Base-by-base conservation (phyloP, 2,888 invertebrate species). In the Luperina testacea region DNA sequence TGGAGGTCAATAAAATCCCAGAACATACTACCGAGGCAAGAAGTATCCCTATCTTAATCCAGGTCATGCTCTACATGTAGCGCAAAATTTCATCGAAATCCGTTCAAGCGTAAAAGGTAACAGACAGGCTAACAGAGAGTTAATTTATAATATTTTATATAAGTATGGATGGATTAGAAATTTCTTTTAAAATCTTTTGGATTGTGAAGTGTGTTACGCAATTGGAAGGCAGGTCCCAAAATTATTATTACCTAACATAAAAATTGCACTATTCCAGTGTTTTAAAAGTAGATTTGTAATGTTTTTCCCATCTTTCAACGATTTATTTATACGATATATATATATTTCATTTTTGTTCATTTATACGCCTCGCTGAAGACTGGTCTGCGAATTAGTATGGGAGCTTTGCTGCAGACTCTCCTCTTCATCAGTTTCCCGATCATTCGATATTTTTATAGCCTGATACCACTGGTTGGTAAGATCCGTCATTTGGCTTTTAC, bases 401-500 rank as follows among this genome's bases (percentile, higher is more conserved):
- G 96, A 95, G 64, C 91, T 94, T 73, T 94, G 93, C 82, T 95
- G 96, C 59, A 96, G 85, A 81, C 90, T 95, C 78, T 97, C 97
- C 74, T 97, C 97, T 82, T 98, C 98, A 78, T 98, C 98, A 68
- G 98, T 99, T 53, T 98, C 98, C 90, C 98, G 98, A 84, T 98
- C 97, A 17, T 99, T 99, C 71, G 98, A 98, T 91, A 99, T 98
- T 82, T 99, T 97, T 88, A 99, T 99, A 0, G 99, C 99, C 94
- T 99, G 99, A 95, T 99, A 99, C 99, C 99, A 99, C 93, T 99
- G 98, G 93, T 99, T 99, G 0, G 99, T 99, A 87, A 99, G 97
- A 95, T 99, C 99, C 2, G 99, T 98, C 99, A 99, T 99, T 96
- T 99, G 99, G 88, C 98, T 99, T 94, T 99, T 99, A 92, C 99